Evolutionary conservation across 2,113 vertebrate genomes (phyloP).

Genomic region (Falcunculus frontatus): DNA sequence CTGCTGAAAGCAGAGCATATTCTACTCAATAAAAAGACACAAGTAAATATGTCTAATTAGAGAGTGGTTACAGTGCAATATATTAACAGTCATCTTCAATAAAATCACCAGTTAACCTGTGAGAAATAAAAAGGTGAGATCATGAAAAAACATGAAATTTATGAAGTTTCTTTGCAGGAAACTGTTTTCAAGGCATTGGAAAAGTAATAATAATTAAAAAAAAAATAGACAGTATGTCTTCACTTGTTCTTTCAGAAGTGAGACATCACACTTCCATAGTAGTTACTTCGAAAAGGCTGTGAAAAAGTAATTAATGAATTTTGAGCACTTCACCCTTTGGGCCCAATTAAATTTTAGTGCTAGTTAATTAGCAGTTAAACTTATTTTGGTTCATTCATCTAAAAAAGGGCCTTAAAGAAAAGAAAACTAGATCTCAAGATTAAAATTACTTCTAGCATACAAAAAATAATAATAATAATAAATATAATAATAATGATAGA

Average conservation of each 20-base stretch:
- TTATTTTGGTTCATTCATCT: constrained; percentile 63
- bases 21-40: background rate
- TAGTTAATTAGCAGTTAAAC: constrained; percentile 71
- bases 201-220: background rate
- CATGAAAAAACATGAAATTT: background rate
- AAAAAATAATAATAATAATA: constrained; percentile 6
- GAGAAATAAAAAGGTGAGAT: background rate
- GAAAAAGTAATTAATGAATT: constrained; percentile 71
- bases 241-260: background rate
- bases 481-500: background rate
- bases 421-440: constrained; percentile 5
- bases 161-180: background rate
- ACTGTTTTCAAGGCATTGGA: background rate
- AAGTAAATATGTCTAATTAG: background rate
- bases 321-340: constrained; percentile 70
- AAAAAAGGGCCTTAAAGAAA: constrained; percentile 46
- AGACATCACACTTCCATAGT: background rate
- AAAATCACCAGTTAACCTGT: background rate
- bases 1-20: background rate
- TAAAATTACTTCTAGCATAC: constrained; percentile 3
- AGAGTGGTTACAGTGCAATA: background rate
- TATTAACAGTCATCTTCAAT: background rate
- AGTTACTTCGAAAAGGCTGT: constrained; percentile 14
- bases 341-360: constrained; percentile 74
- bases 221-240: background rate